Percentiles rank a stretch among this genome's conserved stretches.
Conservation (phyloP, 2,888 invertebrate species). For the Drosophila atroscutellata region DNA sequence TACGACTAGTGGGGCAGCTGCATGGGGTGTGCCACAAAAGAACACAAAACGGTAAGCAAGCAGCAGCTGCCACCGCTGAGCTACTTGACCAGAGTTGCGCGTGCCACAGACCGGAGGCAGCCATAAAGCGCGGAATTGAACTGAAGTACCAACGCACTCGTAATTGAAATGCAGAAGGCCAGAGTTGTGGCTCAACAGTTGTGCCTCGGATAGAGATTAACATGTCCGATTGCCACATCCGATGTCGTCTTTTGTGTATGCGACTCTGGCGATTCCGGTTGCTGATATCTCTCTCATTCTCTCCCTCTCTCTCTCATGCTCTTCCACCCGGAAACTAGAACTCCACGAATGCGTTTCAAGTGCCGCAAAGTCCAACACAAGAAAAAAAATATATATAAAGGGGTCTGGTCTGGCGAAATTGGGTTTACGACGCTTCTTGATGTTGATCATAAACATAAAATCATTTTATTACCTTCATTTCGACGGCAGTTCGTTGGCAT, state of each 20-base stretch:
- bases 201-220: slow-evolving; percentile 58
- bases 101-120: slow-evolving; percentile 34
- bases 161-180: slow-evolving; percentile 68
- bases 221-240: slow-evolving; percentile 80
- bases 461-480: slow-evolving; percentile 68
- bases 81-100: slow-evolving; percentile 55
- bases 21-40: slow-evolving; percentile 35
- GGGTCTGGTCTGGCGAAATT: slow-evolving; percentile 60
- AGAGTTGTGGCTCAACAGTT: slow-evolving; percentile 1
- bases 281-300: slow-evolving; percentile 50
- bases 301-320: neutral
- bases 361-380: slow-evolving; percentile 47
- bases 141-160: slow-evolving; percentile 23
- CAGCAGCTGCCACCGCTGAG: slow-evolving; percentile 31
- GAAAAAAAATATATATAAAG: slow-evolving; percentile 28
- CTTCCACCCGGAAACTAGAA: slow-evolving; percentile 70
- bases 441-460: slow-evolving; percentile 77
- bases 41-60: neutral
- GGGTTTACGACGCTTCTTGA: slow-evolving; percentile 68
- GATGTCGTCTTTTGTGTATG: slow-evolving; percentile 65
- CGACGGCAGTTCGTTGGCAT: slow-evolving; percentile 57
- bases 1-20: slow-evolving; percentile 36
- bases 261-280: slow-evolving; percentile 65
- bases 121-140: slow-evolving; percentile 36
- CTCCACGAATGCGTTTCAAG: slow-evolving; percentile 58